Evolutionary conservation across 2,113 vertebrate genomes (phyloP).

Genomic region (Tamias sibiricus): DNA sequence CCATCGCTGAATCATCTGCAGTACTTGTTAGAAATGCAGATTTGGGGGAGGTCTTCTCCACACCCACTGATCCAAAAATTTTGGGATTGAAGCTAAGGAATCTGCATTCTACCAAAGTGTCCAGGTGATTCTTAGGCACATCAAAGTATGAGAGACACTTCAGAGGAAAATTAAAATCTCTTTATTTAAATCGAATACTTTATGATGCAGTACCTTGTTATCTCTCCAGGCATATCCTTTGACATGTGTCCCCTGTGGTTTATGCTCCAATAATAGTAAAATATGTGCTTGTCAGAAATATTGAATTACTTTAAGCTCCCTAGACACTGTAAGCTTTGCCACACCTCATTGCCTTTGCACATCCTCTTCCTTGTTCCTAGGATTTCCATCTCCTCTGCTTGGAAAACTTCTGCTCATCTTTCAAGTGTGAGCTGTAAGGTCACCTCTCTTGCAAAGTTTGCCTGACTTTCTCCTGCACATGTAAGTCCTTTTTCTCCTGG

Average conservation of each 20-base stretch:
- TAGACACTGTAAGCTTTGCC: not conserved
- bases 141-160: not conserved
- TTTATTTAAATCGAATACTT: constrained; percentile 1
- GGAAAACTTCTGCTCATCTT: constrained; percentile 59
- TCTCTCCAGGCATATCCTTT: not conserved
- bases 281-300: constrained; percentile 50
- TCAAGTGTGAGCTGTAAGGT: constrained; percentile 41
- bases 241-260: not conserved
- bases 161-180: constrained; percentile 7
- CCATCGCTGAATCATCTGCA: not conserved
- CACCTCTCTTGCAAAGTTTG: constrained; percentile 8
- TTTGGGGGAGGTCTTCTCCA: not conserved
- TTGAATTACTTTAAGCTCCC: constrained; percentile 16
- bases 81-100: not conserved
- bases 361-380: constrained; percentile 20
- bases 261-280: constrained; percentile 55
- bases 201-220: not conserved
- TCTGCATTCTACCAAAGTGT: not conserved
- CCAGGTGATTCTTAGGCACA: not conserved
- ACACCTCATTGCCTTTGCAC: constrained; percentile 26
- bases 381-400: constrained; percentile 60
- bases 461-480: constrained; percentile 39
- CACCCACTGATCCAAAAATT: not conserved
- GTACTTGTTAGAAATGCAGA: not conserved
- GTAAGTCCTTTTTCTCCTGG: not conserved